These are phyloP conservation scores for Probaryconus sp. DNA, from an alignment of 1,140 invertebrate genomes.

Conservation along the genomic window DNA sequence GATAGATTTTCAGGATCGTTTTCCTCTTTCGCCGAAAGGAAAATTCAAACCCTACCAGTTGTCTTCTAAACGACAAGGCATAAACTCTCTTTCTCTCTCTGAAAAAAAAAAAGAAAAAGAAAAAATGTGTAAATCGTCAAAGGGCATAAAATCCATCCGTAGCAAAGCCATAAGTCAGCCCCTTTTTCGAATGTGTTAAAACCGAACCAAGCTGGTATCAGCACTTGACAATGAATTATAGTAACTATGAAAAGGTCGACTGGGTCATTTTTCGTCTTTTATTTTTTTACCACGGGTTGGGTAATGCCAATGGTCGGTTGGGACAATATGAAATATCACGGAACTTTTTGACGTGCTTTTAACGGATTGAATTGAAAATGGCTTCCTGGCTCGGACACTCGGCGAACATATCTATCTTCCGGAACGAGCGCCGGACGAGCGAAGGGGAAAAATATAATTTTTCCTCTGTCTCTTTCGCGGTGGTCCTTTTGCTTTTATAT, in stretches of 20 bases:
- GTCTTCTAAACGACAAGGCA: too few species aligned
- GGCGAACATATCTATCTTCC: conserved; percentile 70
- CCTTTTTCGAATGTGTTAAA: not conserved
- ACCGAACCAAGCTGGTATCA: conserved; percentile 8
- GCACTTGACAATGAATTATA: conserved; percentile 54
- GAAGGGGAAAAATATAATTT: conserved; percentile 64
- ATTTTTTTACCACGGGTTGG: conserved; percentile 28
- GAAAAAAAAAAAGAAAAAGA: too few species aligned
- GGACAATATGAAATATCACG: conserved; percentile 69
- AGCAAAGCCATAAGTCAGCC: too few species aligned
- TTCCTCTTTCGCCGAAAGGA: too few species aligned
- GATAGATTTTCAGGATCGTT: too few species aligned
- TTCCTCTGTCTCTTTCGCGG: conserved; percentile 41
- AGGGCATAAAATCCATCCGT: too few species aligned
- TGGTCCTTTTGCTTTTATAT: conserved; percentile 53
- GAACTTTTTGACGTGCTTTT: conserved; percentile 76
- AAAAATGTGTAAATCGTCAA: too few species aligned
- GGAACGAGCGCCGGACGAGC: conserved; percentile 65
- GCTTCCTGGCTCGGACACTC: conserved; percentile 70
- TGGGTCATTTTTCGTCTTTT: conserved; percentile 50
- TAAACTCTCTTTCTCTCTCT: too few species aligned
- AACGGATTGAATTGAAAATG: conserved; percentile 76
- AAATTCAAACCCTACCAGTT: too few species aligned
- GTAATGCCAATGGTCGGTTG: conserved; percentile 38
- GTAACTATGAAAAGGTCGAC: conserved; percentile 59